Conservation (phyloP, 2,888 invertebrate genomes). For the Erpobdella octoculata region DNA sequence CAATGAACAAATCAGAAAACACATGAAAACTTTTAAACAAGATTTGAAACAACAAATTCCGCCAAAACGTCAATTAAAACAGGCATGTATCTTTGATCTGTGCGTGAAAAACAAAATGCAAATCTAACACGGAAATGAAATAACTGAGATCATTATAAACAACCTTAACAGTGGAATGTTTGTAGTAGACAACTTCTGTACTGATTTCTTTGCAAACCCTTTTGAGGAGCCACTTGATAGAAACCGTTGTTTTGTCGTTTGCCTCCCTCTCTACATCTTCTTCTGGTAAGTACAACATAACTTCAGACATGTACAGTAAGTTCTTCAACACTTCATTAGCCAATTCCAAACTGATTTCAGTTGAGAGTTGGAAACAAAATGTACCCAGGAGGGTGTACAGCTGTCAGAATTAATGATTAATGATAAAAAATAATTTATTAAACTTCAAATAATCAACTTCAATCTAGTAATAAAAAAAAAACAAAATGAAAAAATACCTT, state of each 20-base stretch:
- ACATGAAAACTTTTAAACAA: too few relatives aligned
- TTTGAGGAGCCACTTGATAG: conserved; percentile 55
- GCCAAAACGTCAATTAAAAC: too few relatives aligned
- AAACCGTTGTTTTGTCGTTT: conserved; percentile 4
- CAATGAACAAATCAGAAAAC: too few relatives aligned
- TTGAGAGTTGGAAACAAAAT: conserved; percentile 45
- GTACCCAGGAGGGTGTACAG: conserved; percentile 42
- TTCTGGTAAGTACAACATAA: conserved; percentile 7
- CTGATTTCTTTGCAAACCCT: conserved; percentile 69
- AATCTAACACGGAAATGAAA: not conserved
- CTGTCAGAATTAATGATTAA: conserved; percentile 40
- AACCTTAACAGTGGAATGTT: conserved; percentile 65
- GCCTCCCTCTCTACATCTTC: conserved; percentile 4
- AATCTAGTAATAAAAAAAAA: not conserved
- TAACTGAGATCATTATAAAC: too few relatives aligned
- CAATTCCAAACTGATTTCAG: conserved; percentile 51
- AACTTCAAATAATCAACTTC: not conserved
- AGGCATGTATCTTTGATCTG: too few relatives aligned
- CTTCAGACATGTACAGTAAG: not conserved
- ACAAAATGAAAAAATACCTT: conserved; percentile 28
- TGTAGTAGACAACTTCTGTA: conserved; percentile 68
- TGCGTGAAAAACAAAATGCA: too few relatives aligned
- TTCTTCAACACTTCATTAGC: conserved; percentile 7
- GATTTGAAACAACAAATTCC: too few relatives aligned
- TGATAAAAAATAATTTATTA: too few relatives aligned